These are phyloP conservation scores for Microplitis mediator DNA, from an alignment of 1,140 invertebrate genomes.

Conservation along the genomic window DNA sequence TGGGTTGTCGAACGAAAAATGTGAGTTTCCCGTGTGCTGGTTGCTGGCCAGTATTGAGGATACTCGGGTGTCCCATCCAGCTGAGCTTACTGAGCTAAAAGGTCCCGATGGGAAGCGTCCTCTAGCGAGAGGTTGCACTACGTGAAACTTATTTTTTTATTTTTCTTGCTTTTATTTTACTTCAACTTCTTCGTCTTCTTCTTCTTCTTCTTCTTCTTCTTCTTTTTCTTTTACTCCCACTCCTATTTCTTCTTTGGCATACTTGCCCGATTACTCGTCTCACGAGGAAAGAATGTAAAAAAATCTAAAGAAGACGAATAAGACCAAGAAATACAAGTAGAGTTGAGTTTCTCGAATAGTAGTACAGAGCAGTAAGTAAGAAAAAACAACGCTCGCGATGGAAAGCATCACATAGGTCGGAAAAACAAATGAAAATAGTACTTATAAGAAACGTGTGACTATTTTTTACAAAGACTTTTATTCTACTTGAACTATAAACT, in stretches of 20 bases:
- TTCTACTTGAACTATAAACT: background rate
- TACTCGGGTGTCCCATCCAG: conserved; percentile 3
- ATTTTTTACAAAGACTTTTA: conserved; percentile 33
- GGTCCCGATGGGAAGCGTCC: conserved; percentile 14
- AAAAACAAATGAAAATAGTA: conserved; percentile 39
- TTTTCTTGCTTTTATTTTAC: no score
- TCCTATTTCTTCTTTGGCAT: background rate
- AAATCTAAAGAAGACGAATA: background rate
- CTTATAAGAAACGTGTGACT: conserved; percentile 24
- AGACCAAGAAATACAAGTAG: no score
- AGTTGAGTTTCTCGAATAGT: no score
- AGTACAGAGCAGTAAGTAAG: background rate
- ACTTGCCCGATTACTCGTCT: background rate
- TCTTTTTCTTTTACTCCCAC: background rate
- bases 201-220: no score
- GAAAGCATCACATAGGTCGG: background rate
- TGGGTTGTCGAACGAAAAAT: conserved; percentile 2
- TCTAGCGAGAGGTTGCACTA: background rate
- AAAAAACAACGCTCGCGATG: background rate
- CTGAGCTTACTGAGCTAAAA: conserved; percentile 15
- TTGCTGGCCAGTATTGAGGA: background rate
- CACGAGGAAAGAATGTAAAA: background rate
- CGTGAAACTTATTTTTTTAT: no score
- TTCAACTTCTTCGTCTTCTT: background rate
- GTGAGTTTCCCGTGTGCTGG: background rate